Base-by-base conservation (phyloP, 2,888 invertebrate genomes). In the Troides helena region DNA sequence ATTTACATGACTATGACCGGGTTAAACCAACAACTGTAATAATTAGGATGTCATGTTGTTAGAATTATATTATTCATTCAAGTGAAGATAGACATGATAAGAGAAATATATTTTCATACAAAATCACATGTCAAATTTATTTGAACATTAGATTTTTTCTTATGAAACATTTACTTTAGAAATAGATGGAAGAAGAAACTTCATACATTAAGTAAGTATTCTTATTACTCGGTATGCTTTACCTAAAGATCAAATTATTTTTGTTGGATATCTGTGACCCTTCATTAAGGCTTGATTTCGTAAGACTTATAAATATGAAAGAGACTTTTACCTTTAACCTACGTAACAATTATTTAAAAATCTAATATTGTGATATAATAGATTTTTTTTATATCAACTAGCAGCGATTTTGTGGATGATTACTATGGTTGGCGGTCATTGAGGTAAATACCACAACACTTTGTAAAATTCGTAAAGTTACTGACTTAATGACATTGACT, bases 1-100 rank as follows among this genome's bases (percentile, higher is more conserved):
- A 92, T 92, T 90, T 89, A 82, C 86, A 86, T 85, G 81, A 86
- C 90, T 89, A 88, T 88, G 83, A 92, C 92, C 92, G 83, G 91
- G 92, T 91, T 91, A 90, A 85, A 83, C 84, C 85, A 81, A 79
- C 75, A 80, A 80, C 77, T 81, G 80, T 84, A 82, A 86, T 81
- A 84, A 87, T 86, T 85, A 83, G 81, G 78, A 78, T 77, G 77
- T 77, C 74, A 77, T 78, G 50, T 17, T 50, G 78, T 75, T 79
- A 77, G 74, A 77, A 53, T 74, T 74, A 75, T 63, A 74, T 74
- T 74, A 75, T 82, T 80, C 78, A 84, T 75, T 74, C 69, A 65
- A 70, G 43, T 57, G 23, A 18, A 39, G 30, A 62, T 21, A 0
- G n/a, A 30, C 2, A 23, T 30, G 50, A 50, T 50, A 50, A 18